Conservation (phyloP, 2,797 vertebrate species). For the Chaenodraco wilsoni region DNA sequence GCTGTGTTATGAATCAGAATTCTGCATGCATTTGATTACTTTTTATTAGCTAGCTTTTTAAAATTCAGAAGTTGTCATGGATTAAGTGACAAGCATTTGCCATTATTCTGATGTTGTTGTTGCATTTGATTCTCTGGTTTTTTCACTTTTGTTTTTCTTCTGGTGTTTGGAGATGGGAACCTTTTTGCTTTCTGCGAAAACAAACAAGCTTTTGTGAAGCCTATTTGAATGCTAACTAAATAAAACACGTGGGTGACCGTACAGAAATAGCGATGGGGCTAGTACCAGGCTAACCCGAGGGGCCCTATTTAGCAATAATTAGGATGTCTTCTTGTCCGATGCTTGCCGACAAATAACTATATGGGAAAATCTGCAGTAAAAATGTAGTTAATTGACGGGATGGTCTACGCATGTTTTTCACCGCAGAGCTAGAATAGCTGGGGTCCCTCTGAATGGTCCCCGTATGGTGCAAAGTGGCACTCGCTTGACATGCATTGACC, state of each 20-base stretch:
- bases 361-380: constrained; percentile 41
- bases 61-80: not conserved
- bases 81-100: not conserved
- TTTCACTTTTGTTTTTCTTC: not conserved
- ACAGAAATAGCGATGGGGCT: constrained; percentile 27
- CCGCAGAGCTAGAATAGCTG: not conserved
- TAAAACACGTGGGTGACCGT: constrained; percentile 4
- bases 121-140: not conserved
- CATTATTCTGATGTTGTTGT: not conserved
- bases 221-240: constrained; percentile 22
- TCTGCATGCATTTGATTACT: not conserved
- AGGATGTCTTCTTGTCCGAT: constrained; percentile 7
- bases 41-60: not conserved
- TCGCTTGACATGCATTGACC: constrained; percentile 39
- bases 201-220: constrained; percentile 49
- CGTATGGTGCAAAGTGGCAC: constrained; percentile 15
- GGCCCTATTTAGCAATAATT: constrained; percentile 22
- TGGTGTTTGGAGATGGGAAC: not conserved
- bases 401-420: constrained; percentile 30
- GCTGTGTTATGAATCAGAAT: not conserved
- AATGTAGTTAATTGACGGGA: constrained; percentile 32
- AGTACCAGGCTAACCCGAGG: not conserved
- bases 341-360: not conserved
- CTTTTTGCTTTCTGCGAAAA: constrained; percentile 39
- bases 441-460: constrained; percentile 16